Percentiles rank a stretch among this genome's conserved stretches.
These are phyloP conservation scores for Elgonia sp. DNA, from an alignment of 2,888 invertebrate genomes.

Conservation along the genomic window DNA sequence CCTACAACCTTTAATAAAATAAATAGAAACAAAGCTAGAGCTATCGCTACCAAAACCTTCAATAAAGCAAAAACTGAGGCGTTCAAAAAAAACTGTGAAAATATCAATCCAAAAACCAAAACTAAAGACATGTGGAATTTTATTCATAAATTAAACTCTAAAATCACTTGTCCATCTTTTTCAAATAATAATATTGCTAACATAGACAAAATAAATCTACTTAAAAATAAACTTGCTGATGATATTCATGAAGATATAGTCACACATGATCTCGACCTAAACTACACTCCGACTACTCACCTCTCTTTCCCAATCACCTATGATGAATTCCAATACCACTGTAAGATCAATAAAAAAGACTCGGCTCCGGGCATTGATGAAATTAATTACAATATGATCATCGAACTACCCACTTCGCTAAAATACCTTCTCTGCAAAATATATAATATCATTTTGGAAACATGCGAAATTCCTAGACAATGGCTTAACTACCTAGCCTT, in stretches of 20 bases:
- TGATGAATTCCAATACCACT: background rate
- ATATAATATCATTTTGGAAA: background rate
- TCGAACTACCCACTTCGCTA: background rate
- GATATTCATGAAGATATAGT: no score
- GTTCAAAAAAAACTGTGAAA: background rate
- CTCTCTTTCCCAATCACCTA: background rate
- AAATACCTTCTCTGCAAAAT: background rate
- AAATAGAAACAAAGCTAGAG: background rate
- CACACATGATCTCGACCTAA: no score
- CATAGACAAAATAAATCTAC: background rate
- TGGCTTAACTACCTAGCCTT: conserved; percentile 19
- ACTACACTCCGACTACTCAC: background rate
- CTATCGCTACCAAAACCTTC: conserved; percentile 6
- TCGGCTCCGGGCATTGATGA: conserved; percentile 48
- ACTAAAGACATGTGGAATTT: background rate
- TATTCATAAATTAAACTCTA: conserved; percentile 2
- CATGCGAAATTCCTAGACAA: background rate
- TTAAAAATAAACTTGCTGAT: conserved; percentile 2
- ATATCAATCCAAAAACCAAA: background rate
- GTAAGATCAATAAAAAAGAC: background rate
- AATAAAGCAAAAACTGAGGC: background rate
- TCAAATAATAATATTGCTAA: background rate
- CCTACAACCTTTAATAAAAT: conserved; percentile 11
- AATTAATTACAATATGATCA: background rate
- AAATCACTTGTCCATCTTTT: background rate